Base-by-base conservation (phyloP, 2,797 vertebrate genomes). In the Coilia nasus region DNA sequence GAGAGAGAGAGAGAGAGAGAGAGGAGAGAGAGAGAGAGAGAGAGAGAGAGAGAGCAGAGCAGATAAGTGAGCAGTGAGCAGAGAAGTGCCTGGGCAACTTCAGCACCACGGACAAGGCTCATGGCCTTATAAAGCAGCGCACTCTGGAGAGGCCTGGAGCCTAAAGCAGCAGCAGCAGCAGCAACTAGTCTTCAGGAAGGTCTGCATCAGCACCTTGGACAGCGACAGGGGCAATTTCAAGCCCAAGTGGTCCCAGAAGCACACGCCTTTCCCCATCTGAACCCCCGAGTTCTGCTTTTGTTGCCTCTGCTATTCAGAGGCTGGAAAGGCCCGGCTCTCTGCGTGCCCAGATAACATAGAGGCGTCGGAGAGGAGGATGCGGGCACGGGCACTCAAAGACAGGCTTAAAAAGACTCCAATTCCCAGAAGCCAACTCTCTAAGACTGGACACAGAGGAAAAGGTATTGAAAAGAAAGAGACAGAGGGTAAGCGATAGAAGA, bases 301-400 rank as follows among this genome's bases (percentile, higher is more conserved):
- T 75, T 75, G 67, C 28, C 67, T 35, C 67, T 15, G 28, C 50
- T 75, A 54, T 54, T 31, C 83, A 75, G 25, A 54, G 2, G 47
- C 17, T 57, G 21, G 15, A 28, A 75, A 75, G 81, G 19, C 81
- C 12, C 82, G 78, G 35, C 50, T 62, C 44, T 75, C 15, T 83
- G 44, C n/a, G 35, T 54, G 78, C 3, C 87, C 90, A 89, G 92
- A 93, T 94, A 94, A 94, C 92, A 87, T 25, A 35, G 88, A 90
- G 86, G 89, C 28, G 91, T 82, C 90, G 90, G 86, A 83, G 91
- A 84, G 71, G 83, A 31, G 10, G 25, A 15, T 3, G 10, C 7
- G 60, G 47, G 46, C 28, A 41, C 62, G 15, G 64, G 67, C 15
- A 75, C 67, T 75, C 67, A 75, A 75, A 25, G 64, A 31, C 7